Base-by-base conservation (phyloP, 2,797 vertebrate species). In the Heteromormyrus szaboi region DNA sequence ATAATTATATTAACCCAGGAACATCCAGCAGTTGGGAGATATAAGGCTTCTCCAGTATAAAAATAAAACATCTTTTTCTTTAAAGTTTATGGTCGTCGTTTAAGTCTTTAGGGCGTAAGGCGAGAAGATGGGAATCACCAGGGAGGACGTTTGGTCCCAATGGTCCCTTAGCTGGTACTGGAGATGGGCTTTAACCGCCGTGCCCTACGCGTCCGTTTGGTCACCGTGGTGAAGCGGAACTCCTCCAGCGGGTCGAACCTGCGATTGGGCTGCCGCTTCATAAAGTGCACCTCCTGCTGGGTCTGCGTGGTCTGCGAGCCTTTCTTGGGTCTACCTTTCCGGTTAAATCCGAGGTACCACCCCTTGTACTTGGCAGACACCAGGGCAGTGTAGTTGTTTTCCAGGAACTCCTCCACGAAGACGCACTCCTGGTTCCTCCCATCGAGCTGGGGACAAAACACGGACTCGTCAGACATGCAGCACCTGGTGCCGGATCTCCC, bases 301-400 rank as follows among this genome's bases (percentile, higher is more conserved):
- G 95, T 93, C 92, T 97, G 96, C 37, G 95, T 94, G 91, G 96
- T 97, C 91, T 93, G 94, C 1, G 95, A 96, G 88, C 96, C 96
- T 91, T 96, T 96, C 90, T 96, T 96, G 88, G 96, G 96, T 91
- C 94, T 93, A 2, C 96, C 96, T 90, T 95, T 96, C 89, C 96
- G 93, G 93, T 96, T 97, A 93, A 97, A 97, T 89, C 96, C 96
- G 8, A 97, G 95, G 94, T 97, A 97, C 96, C 96, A 97, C 90
- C 96, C 96, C 93, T 95, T 96, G 94, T 96, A 96, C 93, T 96
- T 95, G 91, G 96, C 96, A 5, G 96, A 97, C 90, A 96, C 95
- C 0, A 97, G 93, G 0, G 96, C 96, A 0, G 96, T 97, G 93
- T 97, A 97, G 95, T 97, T 97, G 94, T 97, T 97, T 92, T 97